Evolutionary conservation across 2,113 vertebrate species (phyloP), one percentile per base, ranked within the genome.

Genomic region (Lanius ludovicianus): DNA sequence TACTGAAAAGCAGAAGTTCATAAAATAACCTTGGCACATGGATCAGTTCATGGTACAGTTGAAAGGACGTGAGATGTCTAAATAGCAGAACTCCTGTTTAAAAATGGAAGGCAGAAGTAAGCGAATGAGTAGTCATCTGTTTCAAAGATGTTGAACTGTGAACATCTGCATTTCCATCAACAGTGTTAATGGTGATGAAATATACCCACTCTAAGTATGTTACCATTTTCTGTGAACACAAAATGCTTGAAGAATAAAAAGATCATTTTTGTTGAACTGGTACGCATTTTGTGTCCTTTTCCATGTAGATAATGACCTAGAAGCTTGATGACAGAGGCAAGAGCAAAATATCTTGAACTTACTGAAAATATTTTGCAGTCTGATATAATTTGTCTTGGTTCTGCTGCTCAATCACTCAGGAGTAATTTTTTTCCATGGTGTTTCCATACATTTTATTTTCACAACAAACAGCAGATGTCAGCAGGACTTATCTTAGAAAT

Each of bases 41-140:
- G 47, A 55, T 24, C 64, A 44, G 83, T 93, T 83, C 63, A 39
- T 31, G 80, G 60, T 76, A 64, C 41, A 89, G 42, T 11, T 93
- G 79, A 95, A 94, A 92, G 73, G 16, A 89, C 37, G 4, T 56
- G 50, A 57, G n/a, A 55, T 64, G 59, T 78, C 64, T 88, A 81
- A 96, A 94, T 81, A 96, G 76, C 90, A 94, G 93, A 96, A 96
- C 88, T 96, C 44, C 33, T 49, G 69, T 71, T 92, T 95, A 95
- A 95, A 96, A 96, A 92, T 71, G 84, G 90, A 96, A 97, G 73
- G 74, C 86, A 92, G 95, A 96, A 97, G 96, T 95, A 89, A 83
- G 25, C 2, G 2, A 92, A 75, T 87, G 92, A 80, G 56, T 60
- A 74, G 59, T 80, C 90, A 91, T 90, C 85, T 89, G 60, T 96